Evolutionary conservation across 2,113 vertebrate species (phyloP).

Genomic region (Ondatra zibethicus): DNA sequence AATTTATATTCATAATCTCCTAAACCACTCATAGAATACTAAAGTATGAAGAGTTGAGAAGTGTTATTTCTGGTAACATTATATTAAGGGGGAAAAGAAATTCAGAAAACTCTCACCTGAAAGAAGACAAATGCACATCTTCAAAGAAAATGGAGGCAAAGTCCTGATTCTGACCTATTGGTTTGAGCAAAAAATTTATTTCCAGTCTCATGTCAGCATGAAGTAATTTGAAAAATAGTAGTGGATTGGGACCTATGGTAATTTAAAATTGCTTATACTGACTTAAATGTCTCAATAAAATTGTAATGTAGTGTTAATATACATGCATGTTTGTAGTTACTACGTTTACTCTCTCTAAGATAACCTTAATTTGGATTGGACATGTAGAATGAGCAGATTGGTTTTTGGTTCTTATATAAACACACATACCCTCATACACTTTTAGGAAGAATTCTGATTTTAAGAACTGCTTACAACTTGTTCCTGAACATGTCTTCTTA

Average conservation of each 20-base stretch:
- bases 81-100: neutral
- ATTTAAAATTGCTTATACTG: constrained; percentile 13
- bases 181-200: constrained; percentile 13
- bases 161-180: neutral
- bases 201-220: constrained; percentile 30
- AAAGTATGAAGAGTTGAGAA: constrained; percentile 27
- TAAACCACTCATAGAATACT: neutral
- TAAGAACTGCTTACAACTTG: constrained; percentile 50
- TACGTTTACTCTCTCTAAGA: neutral
- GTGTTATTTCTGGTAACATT: constrained; percentile 15
- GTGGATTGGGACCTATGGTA: neutral
- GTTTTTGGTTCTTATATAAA: constrained; percentile 24
- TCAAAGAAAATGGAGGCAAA: neutral
- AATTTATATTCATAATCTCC: neutral
- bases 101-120: neutral
- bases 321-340: neutral
- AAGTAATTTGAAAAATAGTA: neutral
- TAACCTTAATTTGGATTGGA: neutral
- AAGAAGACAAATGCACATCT: neutral
- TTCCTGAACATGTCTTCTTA: constrained; percentile 9
- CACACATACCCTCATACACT: neutral
- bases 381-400: neutral
- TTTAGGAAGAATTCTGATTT: constrained; percentile 50
- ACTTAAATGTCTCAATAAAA: constrained; percentile 7
- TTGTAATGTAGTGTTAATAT: neutral